These are phyloP conservation scores for Tyto alba DNA, from an alignment of 2,113 vertebrate species.

Conservation along the genomic window DNA sequence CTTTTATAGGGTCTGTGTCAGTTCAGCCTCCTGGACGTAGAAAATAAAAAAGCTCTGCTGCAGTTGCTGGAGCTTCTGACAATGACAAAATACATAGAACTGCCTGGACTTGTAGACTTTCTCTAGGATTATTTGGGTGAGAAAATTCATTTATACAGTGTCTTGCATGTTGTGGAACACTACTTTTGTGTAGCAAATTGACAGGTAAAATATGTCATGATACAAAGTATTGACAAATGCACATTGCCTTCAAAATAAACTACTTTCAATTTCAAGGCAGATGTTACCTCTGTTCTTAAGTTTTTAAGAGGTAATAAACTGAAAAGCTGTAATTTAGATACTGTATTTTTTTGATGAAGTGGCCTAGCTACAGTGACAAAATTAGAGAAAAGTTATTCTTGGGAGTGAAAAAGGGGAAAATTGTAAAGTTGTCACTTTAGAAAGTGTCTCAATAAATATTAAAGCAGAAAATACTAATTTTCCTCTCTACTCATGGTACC, in stretches of 20 bases:
- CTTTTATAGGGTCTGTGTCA: neutral
- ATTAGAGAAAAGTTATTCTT: neutral
- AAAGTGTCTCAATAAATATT: neutral
- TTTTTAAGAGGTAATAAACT: neutral
- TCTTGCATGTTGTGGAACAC: neutral
- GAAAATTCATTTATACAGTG: neutral
- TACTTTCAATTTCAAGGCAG: neutral
- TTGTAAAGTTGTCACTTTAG: neutral
- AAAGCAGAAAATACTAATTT: neutral
- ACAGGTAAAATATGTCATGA: neutral
- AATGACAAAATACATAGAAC: neutral
- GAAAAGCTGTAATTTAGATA: neutral
- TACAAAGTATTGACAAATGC: neutral
- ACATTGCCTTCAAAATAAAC: neutral
- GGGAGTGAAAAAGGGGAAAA: neutral
- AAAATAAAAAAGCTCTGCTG: neutral
- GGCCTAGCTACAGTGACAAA: neutral
- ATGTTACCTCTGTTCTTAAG: neutral
- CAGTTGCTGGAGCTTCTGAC: neutral
- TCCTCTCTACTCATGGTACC: fast-evolving
- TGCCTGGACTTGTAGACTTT: neutral
- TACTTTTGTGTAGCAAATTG: neutral
- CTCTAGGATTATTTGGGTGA: neutral
- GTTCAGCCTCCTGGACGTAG: neutral
- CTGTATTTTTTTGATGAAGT: neutral